A percentile compares a stretch with the other conserved stretches of the same genome.
Evolutionary conservation across 2,113 vertebrate genomes (phyloP).

Genomic region (Ammodytes marinus): DNA sequence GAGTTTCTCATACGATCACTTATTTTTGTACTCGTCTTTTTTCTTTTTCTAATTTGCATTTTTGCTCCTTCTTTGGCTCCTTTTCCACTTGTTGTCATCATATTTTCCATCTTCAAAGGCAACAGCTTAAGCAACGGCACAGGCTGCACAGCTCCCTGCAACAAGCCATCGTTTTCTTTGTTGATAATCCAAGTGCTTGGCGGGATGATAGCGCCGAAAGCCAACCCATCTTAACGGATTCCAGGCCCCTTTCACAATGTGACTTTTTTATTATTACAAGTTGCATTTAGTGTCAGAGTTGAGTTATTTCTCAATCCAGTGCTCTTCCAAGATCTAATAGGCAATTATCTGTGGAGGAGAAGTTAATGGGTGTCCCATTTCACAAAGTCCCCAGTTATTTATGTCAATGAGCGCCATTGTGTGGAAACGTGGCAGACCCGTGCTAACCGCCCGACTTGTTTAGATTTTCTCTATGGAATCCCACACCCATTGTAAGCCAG

Average conservation of each 20-base stretch:
- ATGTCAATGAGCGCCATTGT: slow-evolving; percentile 79
- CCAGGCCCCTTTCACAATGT: slow-evolving; percentile 73
- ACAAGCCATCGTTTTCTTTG: slow-evolving; percentile 71
- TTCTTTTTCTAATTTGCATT: slow-evolving; percentile 48
- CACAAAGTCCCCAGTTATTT: slow-evolving; percentile 77
- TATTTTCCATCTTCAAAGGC: slow-evolving; percentile 74
- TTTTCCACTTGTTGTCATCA: slow-evolving; percentile 53
- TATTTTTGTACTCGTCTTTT: slow-evolving; percentile 24
- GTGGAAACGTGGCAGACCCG: slow-evolving; percentile 80
- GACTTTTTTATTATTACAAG: slow-evolving; percentile 75
- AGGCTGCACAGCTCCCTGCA: slow-evolving; percentile 54
- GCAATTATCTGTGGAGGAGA: slow-evolving; percentile 79
- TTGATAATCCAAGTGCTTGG: slow-evolving; percentile 75
- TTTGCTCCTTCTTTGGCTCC: slow-evolving; percentile 18
- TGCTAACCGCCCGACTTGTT: slow-evolving; percentile 77
- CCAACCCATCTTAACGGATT: slow-evolving; percentile 70
- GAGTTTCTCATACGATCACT: slow-evolving; percentile 7
- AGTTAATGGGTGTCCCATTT: slow-evolving; percentile 81
- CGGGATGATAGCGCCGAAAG: slow-evolving; percentile 63
- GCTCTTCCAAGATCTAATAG: slow-evolving; percentile 79
- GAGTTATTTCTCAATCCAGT: slow-evolving; percentile 77
- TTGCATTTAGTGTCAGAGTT: slow-evolving; percentile 69
- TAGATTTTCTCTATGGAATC: slow-evolving; percentile 81
- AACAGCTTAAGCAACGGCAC: slow-evolving; percentile 38
- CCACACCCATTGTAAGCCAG: slow-evolving; percentile 81